Percentiles rank a stretch among this genome's conserved stretches.
These are phyloP conservation scores for Eulemur rufifrons DNA, from an alignment of 2,113 vertebrate species.

Conservation along the genomic window DNA sequence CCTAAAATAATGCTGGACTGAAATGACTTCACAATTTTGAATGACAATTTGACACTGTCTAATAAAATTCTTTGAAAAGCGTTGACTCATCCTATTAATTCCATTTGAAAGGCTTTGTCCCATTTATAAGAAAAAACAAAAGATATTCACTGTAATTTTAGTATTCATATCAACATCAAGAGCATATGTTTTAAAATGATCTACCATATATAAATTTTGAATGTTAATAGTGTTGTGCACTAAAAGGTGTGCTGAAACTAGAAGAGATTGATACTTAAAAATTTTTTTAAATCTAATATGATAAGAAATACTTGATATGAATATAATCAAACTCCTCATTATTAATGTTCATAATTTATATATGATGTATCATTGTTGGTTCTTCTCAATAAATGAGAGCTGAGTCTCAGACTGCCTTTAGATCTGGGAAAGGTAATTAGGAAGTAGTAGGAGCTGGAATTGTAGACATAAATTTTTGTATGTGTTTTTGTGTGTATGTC, in stretches of 20 bases:
- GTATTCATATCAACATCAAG: neutral
- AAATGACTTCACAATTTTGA: neutral
- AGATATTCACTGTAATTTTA: neutral
- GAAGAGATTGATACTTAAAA: neutral
- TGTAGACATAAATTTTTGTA: neutral
- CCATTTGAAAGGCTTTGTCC: neutral
- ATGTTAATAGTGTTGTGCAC: neutral
- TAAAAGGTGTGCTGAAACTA: neutral
- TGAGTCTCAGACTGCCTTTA: neutral
- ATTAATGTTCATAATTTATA: neutral
- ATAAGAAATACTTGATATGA: neutral
- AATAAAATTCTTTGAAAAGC: neutral
- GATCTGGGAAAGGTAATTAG: neutral
- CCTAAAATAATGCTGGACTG: neutral
- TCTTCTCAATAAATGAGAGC: neutral
- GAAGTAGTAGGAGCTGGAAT: neutral
- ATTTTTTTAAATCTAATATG: neutral
- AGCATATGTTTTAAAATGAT: neutral
- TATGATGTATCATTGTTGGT: neutral
- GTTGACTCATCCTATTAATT: neutral
- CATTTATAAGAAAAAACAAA: neutral
- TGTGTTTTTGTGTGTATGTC: neutral
- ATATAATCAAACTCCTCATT: neutral
- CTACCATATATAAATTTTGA: neutral
- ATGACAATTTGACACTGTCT: neutral